Base-by-base conservation (phyloP, 2,888 invertebrate species). In the Pyrgus malvae region DNA sequence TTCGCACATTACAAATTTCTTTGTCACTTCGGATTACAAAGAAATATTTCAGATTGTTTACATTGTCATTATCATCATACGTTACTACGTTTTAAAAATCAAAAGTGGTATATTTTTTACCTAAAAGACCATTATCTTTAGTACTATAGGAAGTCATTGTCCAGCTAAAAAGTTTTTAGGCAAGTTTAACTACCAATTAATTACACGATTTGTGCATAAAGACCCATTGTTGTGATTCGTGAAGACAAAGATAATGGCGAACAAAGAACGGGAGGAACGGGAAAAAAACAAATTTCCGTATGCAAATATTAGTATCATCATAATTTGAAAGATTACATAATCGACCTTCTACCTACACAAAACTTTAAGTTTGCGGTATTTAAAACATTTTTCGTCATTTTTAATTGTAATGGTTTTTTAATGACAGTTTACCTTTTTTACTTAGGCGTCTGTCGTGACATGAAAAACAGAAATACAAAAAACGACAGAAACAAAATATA, bases 271-370 rank as follows among this genome's bases (percentile, higher is more conserved):
- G 19, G 31, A 41, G 33, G 41, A 25, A 27, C 27, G 41, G 16
- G 35, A 50, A 33, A 50, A 48, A 50, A 42, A 38, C 7, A 35
- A 23, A 42, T 50, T 50, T 50, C 50, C 50, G 50, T 42, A 42
- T 42, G 42, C 35, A 51, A 42, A 42, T 49, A 49, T 35, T 29
- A 35, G 42, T 42, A 33, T 25, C 41, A 42, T 50, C 41, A 42
- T 42, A 50, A 50, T 50, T 35, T 50, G 33, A 16, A 25, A 42
- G 49, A 41, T 49, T 49, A 31, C 40, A 8, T 12, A 9, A 14
- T 27, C 29, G 48, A 12, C 48, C 48, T 49, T 49, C 40, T 14
- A 19, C 16, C 29, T 44, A n/a, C n/a, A n/a, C n/a, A 29, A 27
- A 16, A 17, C 16, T 5, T 33, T 14, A 7, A 33, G 19, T 1